Conservation (phyloP, 2,888 invertebrate genomes). For the Thereva nobilitata region DNA sequence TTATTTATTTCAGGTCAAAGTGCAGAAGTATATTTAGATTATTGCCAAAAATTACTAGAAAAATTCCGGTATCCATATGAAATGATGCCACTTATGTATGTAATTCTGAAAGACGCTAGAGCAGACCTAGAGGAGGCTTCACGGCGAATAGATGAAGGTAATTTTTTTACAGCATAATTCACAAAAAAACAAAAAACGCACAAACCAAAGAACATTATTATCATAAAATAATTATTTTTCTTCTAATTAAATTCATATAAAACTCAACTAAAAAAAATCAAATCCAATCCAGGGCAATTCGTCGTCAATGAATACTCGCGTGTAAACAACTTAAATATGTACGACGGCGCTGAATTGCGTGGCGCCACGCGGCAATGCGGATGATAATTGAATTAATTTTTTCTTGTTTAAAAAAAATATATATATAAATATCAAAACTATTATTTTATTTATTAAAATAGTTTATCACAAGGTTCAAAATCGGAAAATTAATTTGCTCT, state of each 20-base stretch:
- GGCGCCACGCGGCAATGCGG: conserved; percentile 80
- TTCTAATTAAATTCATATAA: neutral
- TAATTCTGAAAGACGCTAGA: conserved; percentile 75
- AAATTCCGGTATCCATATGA: conserved; percentile 80
- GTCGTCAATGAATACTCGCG: conserved; percentile 76
- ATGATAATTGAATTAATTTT: conserved; percentile 64
- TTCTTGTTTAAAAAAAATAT: neutral
- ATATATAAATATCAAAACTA: too few species aligned
- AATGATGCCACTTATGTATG: conserved; percentile 78
- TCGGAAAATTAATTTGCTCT: too few species aligned
- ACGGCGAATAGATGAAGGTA: conserved; percentile 77
- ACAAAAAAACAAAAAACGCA: neutral
- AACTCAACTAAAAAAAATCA: too few species aligned
- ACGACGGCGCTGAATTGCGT: conserved; percentile 74
- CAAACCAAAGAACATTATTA: neutral
- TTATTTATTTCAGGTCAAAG: conserved; percentile 55
- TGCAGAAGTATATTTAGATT: conserved; percentile 67
- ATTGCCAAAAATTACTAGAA: conserved; percentile 74
- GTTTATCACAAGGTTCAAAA: too few species aligned
- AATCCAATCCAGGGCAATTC: conserved; percentile 64
- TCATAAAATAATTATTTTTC: neutral
- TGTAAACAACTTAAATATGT: conserved; percentile 75
- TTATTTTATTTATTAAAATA: too few species aligned
- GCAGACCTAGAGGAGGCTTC: conserved; percentile 76
- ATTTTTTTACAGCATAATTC: neutral